Evolutionary conservation across 1,140 invertebrate species (phyloP), one percentile per base, ranked within the genome.

Genomic region (Pinna nobilis): DNA sequence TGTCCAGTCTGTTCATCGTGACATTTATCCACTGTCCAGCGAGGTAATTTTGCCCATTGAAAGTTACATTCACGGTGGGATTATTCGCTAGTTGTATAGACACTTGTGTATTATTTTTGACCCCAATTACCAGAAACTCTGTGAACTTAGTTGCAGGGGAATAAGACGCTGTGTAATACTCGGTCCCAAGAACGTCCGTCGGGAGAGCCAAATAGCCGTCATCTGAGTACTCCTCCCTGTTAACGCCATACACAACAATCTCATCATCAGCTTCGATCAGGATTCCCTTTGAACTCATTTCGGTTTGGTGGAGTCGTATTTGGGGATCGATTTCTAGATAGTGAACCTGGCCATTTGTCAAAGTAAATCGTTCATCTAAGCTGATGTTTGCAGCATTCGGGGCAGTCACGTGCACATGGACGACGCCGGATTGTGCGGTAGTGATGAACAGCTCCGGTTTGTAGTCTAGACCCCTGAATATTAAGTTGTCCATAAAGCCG

Each of bases 381-480:
- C 18, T 47, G n/a, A 44, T 49, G 25, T 33, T 39, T 9, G 13
- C 5, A 18, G 51, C 55, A 25, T 37, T 35, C 15, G 75, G 75
- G 6, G 75, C 41, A 5, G 75, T 63, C 3, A 77, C 35, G 7
- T 53, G 41, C 13, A 77, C 70, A 13, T 64, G 44, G 23, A 74
- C 70, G 1, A 44, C 30, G 3, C 35, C 33, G n/a, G 37, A 39
- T 51, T 65, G 44, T 9, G 50, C 49, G 15, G 75, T 73, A 9
- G 75, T 74, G 9, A 77, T 60, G 60, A 69, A 77, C 4, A 77
- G 35, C 59, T 77, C 75, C 0, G 78, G 70, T 25, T 72, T 63
- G 18, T 69, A 25, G 28, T 73, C 65, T 15, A 20, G 51, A 57
- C 59, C 60, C 15, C 64, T 47, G 6, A 49, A 33, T 11, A 69